Base-by-base conservation (phyloP, 2,797 vertebrate genomes). In the Sebastes variabilis region DNA sequence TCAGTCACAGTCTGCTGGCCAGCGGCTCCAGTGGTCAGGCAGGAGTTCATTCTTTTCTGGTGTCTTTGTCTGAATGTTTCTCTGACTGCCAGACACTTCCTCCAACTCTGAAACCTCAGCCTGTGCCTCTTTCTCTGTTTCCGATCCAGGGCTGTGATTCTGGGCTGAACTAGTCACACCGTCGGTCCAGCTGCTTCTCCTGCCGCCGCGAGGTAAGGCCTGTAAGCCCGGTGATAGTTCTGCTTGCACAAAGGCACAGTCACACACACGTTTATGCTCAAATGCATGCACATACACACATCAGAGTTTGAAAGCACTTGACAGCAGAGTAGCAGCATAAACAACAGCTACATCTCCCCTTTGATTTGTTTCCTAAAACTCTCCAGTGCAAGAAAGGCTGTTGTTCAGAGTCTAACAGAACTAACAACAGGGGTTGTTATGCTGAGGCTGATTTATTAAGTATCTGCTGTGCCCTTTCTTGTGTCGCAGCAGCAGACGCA, bases 171-270 rank as follows among this genome's bases (percentile, higher is more conserved):
- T 34, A 82, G 87, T 89, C 90, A 90, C 87, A 80, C 72, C 62
- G 10, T 61, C 42, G 14, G 72, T 84, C 86, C 86, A 79, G 86
- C 87, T 69, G 87, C 80, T 75, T 54, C 72, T 79, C 73, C 58
- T 84, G 89, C 93, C 9, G 20, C 49, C 49, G 88, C 69, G 59
- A 93, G 93, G 90, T 92, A 38, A 79, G 79, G 87, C 82, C 94
- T 95, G 94, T 32, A 64, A 84, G 75, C 65, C 66, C 20, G 24
- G 52, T 58, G 93, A 95, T 95, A 94, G 92, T 93, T 91, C 89
- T 92, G 91, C 92, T 88, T 86, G 80, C 83, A 81, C 77, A 80
- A 64, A 86, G 27, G 27, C 75, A 79, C 22, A 60, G 58, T 76
- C 49, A 67, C 71, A 78, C 71, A 66, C 59, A 66, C 27, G 12